Conservation (phyloP, 2,797 vertebrate species). For the Phrynocephalus forsythii region DNA sequence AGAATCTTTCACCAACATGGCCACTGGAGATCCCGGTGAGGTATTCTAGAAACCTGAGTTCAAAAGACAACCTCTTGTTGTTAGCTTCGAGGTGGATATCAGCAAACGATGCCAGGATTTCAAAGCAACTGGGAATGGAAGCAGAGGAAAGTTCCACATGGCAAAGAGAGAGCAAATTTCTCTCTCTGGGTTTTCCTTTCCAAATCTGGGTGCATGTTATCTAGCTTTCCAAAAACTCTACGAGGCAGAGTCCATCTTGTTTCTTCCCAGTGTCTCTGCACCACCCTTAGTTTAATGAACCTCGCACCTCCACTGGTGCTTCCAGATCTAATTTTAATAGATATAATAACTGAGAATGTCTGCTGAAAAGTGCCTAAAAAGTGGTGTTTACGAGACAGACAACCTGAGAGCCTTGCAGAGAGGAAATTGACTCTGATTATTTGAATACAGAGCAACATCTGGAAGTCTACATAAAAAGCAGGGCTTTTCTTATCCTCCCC, state of each 20-base stretch:
- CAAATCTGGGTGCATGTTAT: background rate
- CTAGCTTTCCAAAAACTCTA: background rate
- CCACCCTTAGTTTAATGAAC: background rate
- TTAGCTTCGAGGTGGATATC: background rate
- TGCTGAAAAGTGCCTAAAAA: constrained; percentile 11
- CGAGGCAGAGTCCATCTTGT: background rate
- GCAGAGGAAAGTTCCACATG: background rate
- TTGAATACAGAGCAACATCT: constrained; percentile 35
- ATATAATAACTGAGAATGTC: background rate
- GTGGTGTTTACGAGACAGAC: constrained; percentile 27
- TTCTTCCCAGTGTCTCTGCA: background rate
- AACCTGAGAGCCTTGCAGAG: background rate
- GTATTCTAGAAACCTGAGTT: too few relatives aligned
- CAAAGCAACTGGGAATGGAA: background rate
- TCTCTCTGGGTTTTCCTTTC: background rate
- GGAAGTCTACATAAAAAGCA: constrained; percentile 11
- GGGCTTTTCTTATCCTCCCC: background rate
- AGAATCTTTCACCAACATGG: too few relatives aligned
- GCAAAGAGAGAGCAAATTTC: background rate
- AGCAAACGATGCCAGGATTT: background rate
- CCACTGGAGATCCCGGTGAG: too few relatives aligned
- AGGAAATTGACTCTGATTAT: constrained; percentile 15
- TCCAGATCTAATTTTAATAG: constrained; percentile 6
- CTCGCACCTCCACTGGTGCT: background rate
- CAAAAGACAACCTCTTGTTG: too few relatives aligned